These are phyloP conservation scores for Meloe dianella DNA, from an alignment of 2,888 invertebrate species.

Conservation along the genomic window DNA sequence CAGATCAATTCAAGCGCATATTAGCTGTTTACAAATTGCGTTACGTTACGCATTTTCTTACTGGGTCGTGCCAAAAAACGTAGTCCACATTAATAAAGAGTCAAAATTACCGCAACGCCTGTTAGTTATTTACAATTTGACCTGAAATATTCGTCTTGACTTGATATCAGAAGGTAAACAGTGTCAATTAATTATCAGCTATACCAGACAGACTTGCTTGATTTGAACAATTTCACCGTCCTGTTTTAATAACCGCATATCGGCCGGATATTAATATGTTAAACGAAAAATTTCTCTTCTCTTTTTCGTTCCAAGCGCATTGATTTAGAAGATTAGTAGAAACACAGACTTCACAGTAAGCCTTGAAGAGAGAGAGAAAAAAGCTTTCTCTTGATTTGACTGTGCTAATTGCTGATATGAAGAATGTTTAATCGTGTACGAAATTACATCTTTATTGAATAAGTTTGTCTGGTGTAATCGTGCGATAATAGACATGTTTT, in stretches of 20 bases:
- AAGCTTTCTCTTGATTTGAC: background rate
- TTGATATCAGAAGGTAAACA: too few relatives aligned
- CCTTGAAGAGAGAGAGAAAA: background rate
- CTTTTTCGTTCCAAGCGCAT: background rate
- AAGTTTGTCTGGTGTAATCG: background rate
- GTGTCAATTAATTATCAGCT: background rate
- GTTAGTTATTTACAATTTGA: too few relatives aligned
- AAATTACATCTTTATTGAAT: background rate
- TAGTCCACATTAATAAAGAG: too few relatives aligned
- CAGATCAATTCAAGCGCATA: too few relatives aligned
- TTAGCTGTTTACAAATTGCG: too few relatives aligned
- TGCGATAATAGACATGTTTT: background rate
- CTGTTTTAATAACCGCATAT: background rate
- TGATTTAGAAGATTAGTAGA: too few relatives aligned
- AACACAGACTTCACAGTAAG: too few relatives aligned
- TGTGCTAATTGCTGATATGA: background rate
- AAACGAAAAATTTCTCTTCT: background rate
- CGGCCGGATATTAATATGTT: background rate
- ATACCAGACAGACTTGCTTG: background rate
- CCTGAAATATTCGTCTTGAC: too few relatives aligned
- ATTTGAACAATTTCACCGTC: background rate
- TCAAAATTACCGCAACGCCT: too few relatives aligned
- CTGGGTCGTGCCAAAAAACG: too few relatives aligned
- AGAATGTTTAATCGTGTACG: background rate
- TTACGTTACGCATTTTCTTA: too few relatives aligned